Conservation (phyloP, 2,113 vertebrate genomes). For the Rissa tridactyla region DNA sequence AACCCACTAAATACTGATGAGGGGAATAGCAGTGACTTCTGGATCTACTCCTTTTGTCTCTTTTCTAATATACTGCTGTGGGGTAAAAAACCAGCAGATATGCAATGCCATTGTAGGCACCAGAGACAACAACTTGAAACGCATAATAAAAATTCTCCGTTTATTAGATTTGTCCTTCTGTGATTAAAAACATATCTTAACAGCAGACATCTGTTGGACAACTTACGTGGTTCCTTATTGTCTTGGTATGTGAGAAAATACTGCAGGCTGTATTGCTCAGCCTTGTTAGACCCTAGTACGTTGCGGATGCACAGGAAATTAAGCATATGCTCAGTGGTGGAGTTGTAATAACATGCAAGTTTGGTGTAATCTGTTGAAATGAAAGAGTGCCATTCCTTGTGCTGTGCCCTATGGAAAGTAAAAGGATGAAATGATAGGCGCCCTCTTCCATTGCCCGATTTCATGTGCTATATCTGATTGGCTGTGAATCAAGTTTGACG, state of each 20-base stretch:
- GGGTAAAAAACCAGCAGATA: neutral
- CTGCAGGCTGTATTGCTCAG: neutral
- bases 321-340: slow-evolving; percentile 41
- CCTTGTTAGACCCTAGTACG: neutral
- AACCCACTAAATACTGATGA: neutral
- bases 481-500: neutral
- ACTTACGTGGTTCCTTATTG: slow-evolving; percentile 11
- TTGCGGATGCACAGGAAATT: slow-evolving; percentile 40
- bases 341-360: slow-evolving; percentile 32
- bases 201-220: slow-evolving; percentile 56
- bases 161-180: slow-evolving; percentile 7
- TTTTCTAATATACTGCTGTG: neutral
- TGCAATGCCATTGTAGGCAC: neutral
- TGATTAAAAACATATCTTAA: slow-evolving; percentile 54
- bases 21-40: neutral
- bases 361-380: slow-evolving; percentile 14
- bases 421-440: neutral
- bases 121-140: neutral
- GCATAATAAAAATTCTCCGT: slow-evolving; percentile 11
- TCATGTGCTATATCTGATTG: neutral
- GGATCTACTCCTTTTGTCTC: neutral
- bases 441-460: neutral
- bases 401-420: neutral
- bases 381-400: neutral
- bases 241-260: slow-evolving; percentile 52